Base-by-base conservation (phyloP, 2,797 vertebrate species). In the Loriculus beryllinus region DNA sequence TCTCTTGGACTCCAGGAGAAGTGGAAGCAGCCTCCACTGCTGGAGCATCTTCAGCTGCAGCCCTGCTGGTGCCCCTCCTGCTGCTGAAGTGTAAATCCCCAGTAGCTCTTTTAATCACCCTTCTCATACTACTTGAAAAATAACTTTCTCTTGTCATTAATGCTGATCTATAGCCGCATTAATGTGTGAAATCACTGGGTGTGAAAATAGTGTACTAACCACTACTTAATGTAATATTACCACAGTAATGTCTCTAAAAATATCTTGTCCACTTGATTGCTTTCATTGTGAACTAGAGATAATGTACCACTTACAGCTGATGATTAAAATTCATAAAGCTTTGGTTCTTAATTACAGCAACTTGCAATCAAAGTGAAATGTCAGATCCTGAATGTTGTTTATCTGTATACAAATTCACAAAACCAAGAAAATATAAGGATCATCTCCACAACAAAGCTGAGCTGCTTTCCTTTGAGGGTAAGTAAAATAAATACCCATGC, bases 291-390 rank as follows among this genome's bases (percentile, higher is more conserved):
- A 96, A 86, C 93, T 76, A 84, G 95, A 96, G 96, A 96, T 97
- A 97, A 97, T 96, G 95, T 92, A 93, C 92, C 95, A 97, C 95
- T 97, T 97, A 96, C 85, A 94, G 95, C 92, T 97, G 95, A 97
- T 96, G 95, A 97, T 96, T 97, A 96, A 97, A 96, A 97, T 96
- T 97, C 95, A 97, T 96, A 97, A 94, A 94, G 95, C 96, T 93
- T 93, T 94, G 95, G 91, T 91, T 93, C 96, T 96, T 97, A 97
- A 96, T 97, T 97, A 97, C 95, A 96, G 92, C 95, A 96, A 94
- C 96, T 96, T 77, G 95, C 95, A 97, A 97, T 97, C 96, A 97
- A 93, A 97, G 92, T 84, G 95, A 96, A 96, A 96, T 97, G 96
- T 96, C 95, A 93, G 87, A 93, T 97, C 89, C 89, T 94, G 95